Conservation (phyloP, 2,888 invertebrate species). For the Diaperis boleti region DNA sequence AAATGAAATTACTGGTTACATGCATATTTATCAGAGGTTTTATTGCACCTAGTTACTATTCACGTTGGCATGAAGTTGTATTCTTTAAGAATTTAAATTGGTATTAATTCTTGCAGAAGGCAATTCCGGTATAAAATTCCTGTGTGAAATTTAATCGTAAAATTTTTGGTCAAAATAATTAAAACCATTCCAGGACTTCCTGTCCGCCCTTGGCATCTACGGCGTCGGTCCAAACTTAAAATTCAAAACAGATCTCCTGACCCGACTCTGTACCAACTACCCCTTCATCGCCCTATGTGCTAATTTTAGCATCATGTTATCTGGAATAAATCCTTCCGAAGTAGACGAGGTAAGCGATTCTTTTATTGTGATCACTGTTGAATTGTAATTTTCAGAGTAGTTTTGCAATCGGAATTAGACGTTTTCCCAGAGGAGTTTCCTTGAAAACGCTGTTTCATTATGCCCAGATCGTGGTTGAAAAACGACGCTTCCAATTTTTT, state of each 20-base stretch:
- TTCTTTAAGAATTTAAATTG: no score
- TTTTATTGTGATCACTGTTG: background rate
- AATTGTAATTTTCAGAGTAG: conserved; percentile 65
- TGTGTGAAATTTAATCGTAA: no score
- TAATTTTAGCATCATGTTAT: background rate
- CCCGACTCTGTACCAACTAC: conserved; percentile 2
- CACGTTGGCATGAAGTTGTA: no score
- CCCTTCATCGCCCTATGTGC: conserved; percentile 13
- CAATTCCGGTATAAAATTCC: no score
- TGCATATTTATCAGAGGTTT: no score
- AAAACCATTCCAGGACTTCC: conserved; percentile 20
- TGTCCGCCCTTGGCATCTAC: conserved; percentile 2
- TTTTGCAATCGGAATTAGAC: conserved; percentile 74
- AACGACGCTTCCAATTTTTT: conserved; percentile 67
- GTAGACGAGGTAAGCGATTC: background rate
- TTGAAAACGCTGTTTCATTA: conserved; percentile 76
- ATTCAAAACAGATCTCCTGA: conserved; percentile 1
- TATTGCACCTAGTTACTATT: no score
- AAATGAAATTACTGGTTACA: no score
- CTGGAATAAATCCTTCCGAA: background rate
- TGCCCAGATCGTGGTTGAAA: conserved; percentile 69
- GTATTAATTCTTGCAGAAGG: no score
- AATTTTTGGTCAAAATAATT: no score
- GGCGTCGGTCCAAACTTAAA: conserved; percentile 9
- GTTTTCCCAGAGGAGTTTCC: conserved; percentile 78